Evolutionary conservation across 2,888 invertebrate genomes (phyloP).

Genomic region (Lasioglossum leucozonium): DNA sequence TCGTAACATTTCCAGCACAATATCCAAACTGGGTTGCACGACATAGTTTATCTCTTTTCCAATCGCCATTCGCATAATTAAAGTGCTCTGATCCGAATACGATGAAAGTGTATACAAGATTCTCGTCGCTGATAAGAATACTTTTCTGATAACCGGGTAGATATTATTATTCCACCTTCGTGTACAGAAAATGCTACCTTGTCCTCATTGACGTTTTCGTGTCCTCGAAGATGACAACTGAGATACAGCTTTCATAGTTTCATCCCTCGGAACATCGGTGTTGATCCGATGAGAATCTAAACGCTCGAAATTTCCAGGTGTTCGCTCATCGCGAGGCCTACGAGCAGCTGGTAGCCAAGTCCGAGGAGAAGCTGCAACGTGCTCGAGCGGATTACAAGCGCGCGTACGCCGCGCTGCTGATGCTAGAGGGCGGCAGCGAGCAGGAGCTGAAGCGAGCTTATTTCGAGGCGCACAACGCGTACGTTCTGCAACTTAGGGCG

Average conservation of each 20-base stretch:
- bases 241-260: background rate
- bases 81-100: background rate
- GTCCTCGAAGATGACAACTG: background rate
- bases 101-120: background rate
- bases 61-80: background rate
- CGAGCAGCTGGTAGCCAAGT: slow-evolving; percentile 94
- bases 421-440: slow-evolving; percentile 85
- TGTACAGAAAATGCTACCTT: background rate
- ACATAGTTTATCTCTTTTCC: background rate
- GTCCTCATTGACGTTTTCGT: background rate
- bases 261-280: too few species aligned
- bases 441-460: slow-evolving; percentile 90
- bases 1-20: background rate
- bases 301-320: slow-evolving; percentile 81
- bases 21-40: background rate
- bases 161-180: background rate
- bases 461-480: slow-evolving; percentile 96
- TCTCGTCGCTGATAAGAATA: background rate
- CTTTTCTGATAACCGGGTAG: background rate
- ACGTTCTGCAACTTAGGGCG: slow-evolving; percentile 96
- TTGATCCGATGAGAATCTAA: background rate
- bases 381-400: slow-evolving; percentile 93
- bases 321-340: slow-evolving; percentile 96
- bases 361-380: slow-evolving; percentile 93
- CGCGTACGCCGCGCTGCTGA: slow-evolving; percentile 92